Base-by-base conservation (phyloP, 2,888 invertebrate species). In the Catocala sponsa region DNA sequence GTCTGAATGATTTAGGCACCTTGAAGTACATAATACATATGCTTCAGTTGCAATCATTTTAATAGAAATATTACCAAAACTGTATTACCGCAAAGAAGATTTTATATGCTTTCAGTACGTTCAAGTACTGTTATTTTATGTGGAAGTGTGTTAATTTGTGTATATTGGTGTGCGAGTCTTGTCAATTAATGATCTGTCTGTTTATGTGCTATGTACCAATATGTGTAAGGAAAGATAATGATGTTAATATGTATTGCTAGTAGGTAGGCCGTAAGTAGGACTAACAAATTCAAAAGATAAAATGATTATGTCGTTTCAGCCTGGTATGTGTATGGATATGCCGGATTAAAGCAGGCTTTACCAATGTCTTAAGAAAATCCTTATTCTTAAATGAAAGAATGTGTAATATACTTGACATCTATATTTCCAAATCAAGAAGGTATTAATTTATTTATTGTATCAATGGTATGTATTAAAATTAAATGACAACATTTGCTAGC, bases 161-260 rank as follows among this genome's bases (percentile, higher is more conserved):
- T 70, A 72, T 65, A 72, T 65, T 71, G 66, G 68, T 74, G 76
- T 73, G 72, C 54, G 71, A 74, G 79, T 79, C 70, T 81, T 74
- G 84, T 83, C 82, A 85, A 82, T 85, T 85, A 82, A 75, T 81
- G 55, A 61, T 70, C 76, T 72, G 63, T 66, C 55, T 69, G 68
- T 74, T 76, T 63, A 59, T 68, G 78, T 76, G 70, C 61, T 75
- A 56, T 73, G 58, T 74, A 66, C 60, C 56, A 63, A 63, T 71
- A 59, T 66, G 41, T 33, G 55, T 62, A 61, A 68, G 59, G 48
- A 62, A 71, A 65, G 63, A 73, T 70, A 59, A 68, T 56, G 53
- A 49, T 59, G 33, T 51, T 56, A 51, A 49, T 64, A 68, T 78
- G 63, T 67, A 69, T 72, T 76, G 68, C 65, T 76, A 64, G 56